Evolutionary conservation across 2,797 vertebrate species (phyloP), one percentile per base, ranked within the genome.

Genomic region (Perdix hodgsoniae): DNA sequence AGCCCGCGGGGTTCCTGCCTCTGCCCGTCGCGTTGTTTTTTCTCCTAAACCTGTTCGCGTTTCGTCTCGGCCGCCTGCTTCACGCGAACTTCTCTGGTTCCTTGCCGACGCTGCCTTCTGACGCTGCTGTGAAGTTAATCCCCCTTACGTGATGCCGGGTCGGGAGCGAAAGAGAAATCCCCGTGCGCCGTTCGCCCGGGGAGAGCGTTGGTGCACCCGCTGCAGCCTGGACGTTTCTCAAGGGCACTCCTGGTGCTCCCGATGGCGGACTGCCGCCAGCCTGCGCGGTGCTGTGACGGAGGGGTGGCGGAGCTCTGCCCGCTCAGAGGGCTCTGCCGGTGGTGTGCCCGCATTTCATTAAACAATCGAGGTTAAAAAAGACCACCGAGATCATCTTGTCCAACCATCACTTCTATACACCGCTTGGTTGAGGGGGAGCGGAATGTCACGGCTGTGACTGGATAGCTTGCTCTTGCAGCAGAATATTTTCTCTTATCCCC

Each of bases 151-250:
- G 52, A 70, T 93, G 77, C 45, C 16, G 16, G 61, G 49, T 92
- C 69, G 67, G 74, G 49, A 88, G 45, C 16, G 26, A 88, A 44
- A 65, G 75, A 73, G 69, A 83, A 76, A 89, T 93, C 57, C 74
- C 54, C n/a, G 10, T 50, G 69, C 50, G 8, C 70, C 83, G 75
- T 60, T 91, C 93, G 92, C 90, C 64, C 67, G 40, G 78, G 65
- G n/a, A 77, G 88, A 66, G 88, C 86, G 49, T 74, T 93, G 81
- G 59, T 93, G 93, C 90, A 50, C 70, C 84, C 60, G 95, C 88
- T 75, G 63, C 91, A 91, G 59, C 89, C 94, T 93, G 84, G 93
- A 39, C 92, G 39, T 93, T 95, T 96, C 91, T 94, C 94, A 83
- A 92, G 94, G 93, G 61, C 93, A 80, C 78, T 95, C 63, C 67